These are phyloP conservation scores for Steinernema feltiae DNA, from an alignment of 1,140 invertebrate genomes.

Conservation along the genomic window DNA sequence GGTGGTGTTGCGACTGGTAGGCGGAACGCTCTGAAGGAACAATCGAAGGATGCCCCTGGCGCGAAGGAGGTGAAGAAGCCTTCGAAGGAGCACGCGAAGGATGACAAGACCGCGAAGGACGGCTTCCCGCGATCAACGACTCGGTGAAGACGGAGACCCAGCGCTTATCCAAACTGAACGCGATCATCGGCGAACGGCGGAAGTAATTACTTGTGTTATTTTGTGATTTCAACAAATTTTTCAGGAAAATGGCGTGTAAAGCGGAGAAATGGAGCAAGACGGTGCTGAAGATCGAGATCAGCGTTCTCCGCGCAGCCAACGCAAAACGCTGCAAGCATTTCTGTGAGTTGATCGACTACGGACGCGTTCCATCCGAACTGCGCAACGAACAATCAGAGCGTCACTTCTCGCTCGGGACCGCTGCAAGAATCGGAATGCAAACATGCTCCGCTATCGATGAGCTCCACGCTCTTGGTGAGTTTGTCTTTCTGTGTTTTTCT, in stretches of 20 bases:
- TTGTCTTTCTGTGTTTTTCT: background rate
- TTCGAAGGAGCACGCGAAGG: background rate
- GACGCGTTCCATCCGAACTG: conserved; percentile 23
- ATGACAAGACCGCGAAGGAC: conserved; percentile 17
- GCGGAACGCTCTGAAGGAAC: background rate
- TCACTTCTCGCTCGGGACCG: conserved; percentile 39
- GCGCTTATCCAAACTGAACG: conserved; percentile 14
- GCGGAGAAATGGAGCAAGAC: conserved; percentile 45
- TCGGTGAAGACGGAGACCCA: conserved; percentile 9
- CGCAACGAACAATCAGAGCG: conserved; percentile 39
- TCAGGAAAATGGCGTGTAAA: conserved; percentile 38
- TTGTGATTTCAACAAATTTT: background rate
- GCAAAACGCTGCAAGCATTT: conserved; percentile 35
- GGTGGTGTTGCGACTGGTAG: too few species aligned
- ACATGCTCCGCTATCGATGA: conserved; percentile 43
- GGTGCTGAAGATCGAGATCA: conserved; percentile 43
- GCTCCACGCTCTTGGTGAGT: conserved; percentile 33
- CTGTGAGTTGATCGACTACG: conserved; percentile 41
- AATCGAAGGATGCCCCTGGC: background rate
- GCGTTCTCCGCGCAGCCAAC: conserved; percentile 36
- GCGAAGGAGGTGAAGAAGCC: background rate
- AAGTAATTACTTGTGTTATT: conserved; percentile 6
- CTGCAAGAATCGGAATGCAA: conserved; percentile 39
- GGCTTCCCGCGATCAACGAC: conserved; percentile 24
- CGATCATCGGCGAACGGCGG: conserved; percentile 32